Conservation (phyloP, 1,140 invertebrate species). For the Dinoponera quadriceps region DNA sequence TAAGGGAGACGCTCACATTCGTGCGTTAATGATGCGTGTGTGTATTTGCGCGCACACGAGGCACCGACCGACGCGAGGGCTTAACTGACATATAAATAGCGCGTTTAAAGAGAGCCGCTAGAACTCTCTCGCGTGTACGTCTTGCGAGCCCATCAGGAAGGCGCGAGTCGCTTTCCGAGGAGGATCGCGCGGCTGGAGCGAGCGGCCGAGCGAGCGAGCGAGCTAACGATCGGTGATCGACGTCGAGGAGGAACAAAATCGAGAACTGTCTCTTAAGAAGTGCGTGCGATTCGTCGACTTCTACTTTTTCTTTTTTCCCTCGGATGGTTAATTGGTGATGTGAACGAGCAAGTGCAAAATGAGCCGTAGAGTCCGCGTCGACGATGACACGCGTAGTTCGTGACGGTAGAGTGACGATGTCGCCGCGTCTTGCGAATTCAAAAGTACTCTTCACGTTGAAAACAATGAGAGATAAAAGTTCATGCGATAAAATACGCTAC, state of each 20-base stretch:
- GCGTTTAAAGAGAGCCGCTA: constrained; percentile 77
- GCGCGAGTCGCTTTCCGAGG: constrained; percentile 71
- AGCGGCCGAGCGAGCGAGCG: too few relatives aligned
- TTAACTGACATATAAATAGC: constrained; percentile 83
- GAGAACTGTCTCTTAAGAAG: not conserved
- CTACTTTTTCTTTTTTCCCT: not conserved
- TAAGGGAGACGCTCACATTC: constrained; percentile 47
- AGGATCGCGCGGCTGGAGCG: constrained; percentile 45
- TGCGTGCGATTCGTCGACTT: constrained; percentile 4
- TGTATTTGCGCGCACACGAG: constrained; percentile 46
- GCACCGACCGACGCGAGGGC: constrained; percentile 69
- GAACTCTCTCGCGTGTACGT: constrained; percentile 75
- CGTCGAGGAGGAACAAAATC: not conserved
- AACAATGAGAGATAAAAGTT: not conserved
- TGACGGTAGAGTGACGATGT: not conserved
- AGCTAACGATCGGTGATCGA: constrained; percentile 21
- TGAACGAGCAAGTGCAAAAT: constrained; percentile 10
- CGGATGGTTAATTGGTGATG: not conserved
- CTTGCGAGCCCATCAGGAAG: constrained; percentile 74
- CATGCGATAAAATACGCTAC: not conserved
- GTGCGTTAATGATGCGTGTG: constrained; percentile 71
- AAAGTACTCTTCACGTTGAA: not conserved
- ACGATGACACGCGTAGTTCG: not conserved
- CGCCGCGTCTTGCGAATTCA: not conserved
- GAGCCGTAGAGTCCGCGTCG: not conserved